Evolutionary conservation across 2,113 vertebrate species (phyloP).

Genomic region (Saccopteryx leptura): DNA sequence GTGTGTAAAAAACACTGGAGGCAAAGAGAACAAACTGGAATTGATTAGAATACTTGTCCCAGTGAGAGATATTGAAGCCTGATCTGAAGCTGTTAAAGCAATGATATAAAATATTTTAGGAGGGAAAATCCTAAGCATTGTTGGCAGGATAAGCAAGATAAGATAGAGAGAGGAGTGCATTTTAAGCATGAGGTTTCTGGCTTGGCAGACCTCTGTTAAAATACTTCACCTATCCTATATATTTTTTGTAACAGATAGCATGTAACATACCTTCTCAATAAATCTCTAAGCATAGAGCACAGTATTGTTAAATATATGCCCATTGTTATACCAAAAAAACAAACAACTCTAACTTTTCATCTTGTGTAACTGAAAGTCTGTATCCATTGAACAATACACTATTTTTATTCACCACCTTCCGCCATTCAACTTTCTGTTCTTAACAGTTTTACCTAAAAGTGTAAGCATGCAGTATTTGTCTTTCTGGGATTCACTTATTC

Average conservation of each 20-base stretch:
- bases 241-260: background rate
- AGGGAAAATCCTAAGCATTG: background rate
- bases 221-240: background rate
- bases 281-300: background rate
- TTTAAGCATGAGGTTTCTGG: background rate
- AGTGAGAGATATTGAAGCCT: background rate
- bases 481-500: background rate
- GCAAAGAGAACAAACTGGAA: background rate
- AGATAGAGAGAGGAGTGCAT: background rate
- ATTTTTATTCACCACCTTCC: background rate
- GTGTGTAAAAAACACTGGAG: background rate
- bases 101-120: constrained; percentile 26
- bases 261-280: background rate
- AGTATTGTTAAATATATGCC: background rate
- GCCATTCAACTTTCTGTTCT: background rate
- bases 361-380: background rate
- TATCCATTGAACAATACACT: background rate
- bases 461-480: background rate
- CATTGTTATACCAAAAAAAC: background rate
- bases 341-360: background rate
- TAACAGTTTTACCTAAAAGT: background rate
- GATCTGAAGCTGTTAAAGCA: constrained; percentile 17
- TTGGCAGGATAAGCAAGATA: background rate
- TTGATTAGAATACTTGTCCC: background rate
- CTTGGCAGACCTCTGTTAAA: background rate